Evolutionary conservation across 2,888 invertebrate species (phyloP).

Genomic region (Ochlodes sylvanus): DNA sequence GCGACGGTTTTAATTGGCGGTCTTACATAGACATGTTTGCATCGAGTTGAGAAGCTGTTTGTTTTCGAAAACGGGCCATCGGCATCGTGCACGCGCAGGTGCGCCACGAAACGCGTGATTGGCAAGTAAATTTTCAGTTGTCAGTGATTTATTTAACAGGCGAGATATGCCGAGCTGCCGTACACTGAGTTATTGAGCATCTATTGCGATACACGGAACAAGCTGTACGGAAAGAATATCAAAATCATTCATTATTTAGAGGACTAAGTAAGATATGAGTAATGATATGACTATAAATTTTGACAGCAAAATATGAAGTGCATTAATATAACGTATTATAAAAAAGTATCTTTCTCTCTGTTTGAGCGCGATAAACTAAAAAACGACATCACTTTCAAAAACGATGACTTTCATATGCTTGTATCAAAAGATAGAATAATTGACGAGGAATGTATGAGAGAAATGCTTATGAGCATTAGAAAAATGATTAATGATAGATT

Average conservation of each 20-base stretch:
- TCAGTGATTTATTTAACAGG: conserved; percentile 46
- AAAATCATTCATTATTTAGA: background rate
- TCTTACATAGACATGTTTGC: conserved; percentile 53
- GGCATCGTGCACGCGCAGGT: conserved; percentile 52
- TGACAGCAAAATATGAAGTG: background rate
- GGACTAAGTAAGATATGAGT: background rate
- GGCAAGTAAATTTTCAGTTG: conserved; percentile 48
- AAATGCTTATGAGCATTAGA: background rate
- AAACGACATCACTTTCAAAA: too few species aligned
- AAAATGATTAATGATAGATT: background rate
- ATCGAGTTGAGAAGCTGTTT: conserved; percentile 47
- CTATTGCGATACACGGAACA: conserved; percentile 27
- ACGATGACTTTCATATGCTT: too few species aligned
- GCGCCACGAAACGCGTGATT: conserved; percentile 47
- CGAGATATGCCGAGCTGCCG: conserved; percentile 14
- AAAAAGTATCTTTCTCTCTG: too few species aligned
- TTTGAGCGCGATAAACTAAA: too few species aligned
- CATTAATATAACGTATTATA: too few species aligned
- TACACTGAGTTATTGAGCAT: conserved; percentile 33
- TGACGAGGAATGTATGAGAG: too few species aligned
- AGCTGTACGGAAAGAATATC: conserved; percentile 2
- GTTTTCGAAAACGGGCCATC: conserved; percentile 51
- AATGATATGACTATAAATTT: background rate
- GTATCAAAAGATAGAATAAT: too few species aligned
- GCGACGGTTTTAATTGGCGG: conserved; percentile 68